A percentile compares a stretch with the other conserved stretches of the same genome.
Evolutionary conservation across 2,797 vertebrate species (phyloP).

Genomic region (Malurus leucopterus): DNA sequence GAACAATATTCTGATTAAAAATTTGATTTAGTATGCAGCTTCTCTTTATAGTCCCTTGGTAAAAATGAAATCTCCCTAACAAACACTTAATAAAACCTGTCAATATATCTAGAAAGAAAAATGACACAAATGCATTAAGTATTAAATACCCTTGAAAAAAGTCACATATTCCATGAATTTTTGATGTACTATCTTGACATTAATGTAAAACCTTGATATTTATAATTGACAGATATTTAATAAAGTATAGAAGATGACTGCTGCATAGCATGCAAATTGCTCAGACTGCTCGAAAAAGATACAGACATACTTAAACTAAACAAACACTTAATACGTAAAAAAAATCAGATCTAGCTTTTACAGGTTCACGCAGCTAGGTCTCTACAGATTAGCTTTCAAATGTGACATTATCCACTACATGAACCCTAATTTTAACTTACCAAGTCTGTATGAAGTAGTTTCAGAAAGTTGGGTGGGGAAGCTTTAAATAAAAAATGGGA

Average conservation of each 20-base stretch:
- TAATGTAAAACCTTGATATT: conserved; percentile 86
- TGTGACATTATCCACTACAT: conserved; percentile 24
- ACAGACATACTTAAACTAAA: conserved; percentile 65
- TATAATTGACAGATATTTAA: conserved; percentile 89
- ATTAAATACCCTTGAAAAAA: conserved; percentile 84
- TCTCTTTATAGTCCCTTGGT: conserved; percentile 76
- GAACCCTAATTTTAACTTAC: conserved; percentile 38
- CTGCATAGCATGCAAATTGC: conserved; percentile 69
- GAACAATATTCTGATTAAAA: conserved; percentile 74
- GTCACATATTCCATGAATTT: conserved; percentile 84
- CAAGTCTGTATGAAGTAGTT: conserved; percentile 28
- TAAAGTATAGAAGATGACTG: conserved; percentile 77
- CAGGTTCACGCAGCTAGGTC: conserved; percentile 53
- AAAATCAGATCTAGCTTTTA: conserved; percentile 32
- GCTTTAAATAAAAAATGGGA: conserved; percentile 58
- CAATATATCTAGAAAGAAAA: conserved; percentile 82
- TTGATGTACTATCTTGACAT: conserved; percentile 87
- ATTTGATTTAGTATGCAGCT: conserved; percentile 76
- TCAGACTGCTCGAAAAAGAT: conserved; percentile 63
- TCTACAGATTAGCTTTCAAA: conserved; percentile 45
- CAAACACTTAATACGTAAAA: conserved; percentile 56
- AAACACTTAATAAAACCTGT: conserved; percentile 86
- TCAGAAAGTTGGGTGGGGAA: conserved; percentile 47
- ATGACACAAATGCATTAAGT: conserved; percentile 86
- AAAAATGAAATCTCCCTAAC: conserved; percentile 80